Conservation (phyloP, 2,797 vertebrate genomes). For the Helarctos malayanus region DNA sequence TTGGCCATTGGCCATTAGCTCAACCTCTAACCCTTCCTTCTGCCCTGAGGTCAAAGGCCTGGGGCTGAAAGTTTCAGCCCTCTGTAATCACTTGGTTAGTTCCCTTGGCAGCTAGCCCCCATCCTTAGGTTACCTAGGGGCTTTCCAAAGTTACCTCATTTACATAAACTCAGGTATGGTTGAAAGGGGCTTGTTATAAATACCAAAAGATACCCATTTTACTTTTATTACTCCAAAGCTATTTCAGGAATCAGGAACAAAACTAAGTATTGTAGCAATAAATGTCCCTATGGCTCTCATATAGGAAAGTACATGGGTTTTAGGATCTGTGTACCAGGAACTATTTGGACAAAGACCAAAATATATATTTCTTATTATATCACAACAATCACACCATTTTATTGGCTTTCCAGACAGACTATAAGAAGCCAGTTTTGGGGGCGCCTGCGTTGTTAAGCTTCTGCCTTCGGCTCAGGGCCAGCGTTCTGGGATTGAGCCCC, state of each 20-base stretch:
- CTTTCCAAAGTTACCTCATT: background rate
- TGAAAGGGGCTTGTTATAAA: background rate
- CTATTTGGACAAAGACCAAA: background rate
- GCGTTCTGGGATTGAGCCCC: no score
- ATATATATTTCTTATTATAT: background rate
- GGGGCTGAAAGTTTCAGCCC: background rate
- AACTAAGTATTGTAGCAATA: background rate
- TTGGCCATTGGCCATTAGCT: background rate
- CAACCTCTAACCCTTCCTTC: background rate
- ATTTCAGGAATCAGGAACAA: background rate
- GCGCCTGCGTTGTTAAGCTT: no score
- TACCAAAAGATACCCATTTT: background rate
- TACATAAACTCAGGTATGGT: constrained; percentile 1
- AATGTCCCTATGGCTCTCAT: background rate
- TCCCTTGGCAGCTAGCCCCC: background rate
- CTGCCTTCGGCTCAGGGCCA: no score
- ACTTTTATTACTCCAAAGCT: background rate
- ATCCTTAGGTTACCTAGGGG: background rate
- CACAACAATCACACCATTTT: background rate
- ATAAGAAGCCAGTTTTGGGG: background rate
- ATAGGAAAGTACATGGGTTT: background rate
- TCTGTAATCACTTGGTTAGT: background rate
- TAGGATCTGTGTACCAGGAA: background rate
- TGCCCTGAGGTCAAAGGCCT: background rate
- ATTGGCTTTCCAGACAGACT: background rate